A percentile compares a stretch with the other conserved stretches of the same genome.
Conservation (phyloP, 2,797 vertebrate genomes). For the Rhinatrema bivittatum region DNA sequence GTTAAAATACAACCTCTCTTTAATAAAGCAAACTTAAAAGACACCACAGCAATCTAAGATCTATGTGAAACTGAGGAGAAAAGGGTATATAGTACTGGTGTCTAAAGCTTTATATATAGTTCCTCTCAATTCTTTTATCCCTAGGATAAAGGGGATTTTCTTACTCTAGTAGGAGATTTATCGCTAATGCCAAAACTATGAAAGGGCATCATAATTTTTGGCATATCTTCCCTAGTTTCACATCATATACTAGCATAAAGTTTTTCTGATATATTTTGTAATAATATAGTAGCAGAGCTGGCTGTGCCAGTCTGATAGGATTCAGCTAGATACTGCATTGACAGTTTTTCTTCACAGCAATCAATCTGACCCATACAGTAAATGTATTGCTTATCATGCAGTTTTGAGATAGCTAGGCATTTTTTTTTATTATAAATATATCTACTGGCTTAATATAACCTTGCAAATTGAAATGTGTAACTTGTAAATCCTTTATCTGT, state of each 20-base stretch:
- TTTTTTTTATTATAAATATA: too few species aligned
- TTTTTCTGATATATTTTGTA: slow-evolving; percentile 28
- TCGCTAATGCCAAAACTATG: slow-evolving; percentile 26
- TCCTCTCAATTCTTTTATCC: slow-evolving; percentile 6
- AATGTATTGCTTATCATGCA: too few species aligned
- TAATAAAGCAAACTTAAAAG: slow-evolving; percentile 26
- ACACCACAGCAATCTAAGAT: slow-evolving; percentile 2
- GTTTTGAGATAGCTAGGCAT: too few species aligned
- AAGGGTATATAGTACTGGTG: slow-evolving; percentile 10
- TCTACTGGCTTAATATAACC: too few species aligned
- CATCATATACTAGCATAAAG: slow-evolving; percentile 29
- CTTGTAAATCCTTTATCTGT: too few species aligned
- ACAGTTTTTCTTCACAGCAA: slow-evolving; percentile 20
- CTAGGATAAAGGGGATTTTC: slow-evolving; percentile 22
- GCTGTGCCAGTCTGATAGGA: slow-evolving; percentile 4
- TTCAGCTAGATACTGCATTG: slow-evolving; percentile 4
- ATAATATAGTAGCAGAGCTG: slow-evolving; percentile 20
- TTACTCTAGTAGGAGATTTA: slow-evolving; percentile 33
- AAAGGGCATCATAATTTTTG: slow-evolving; percentile 34
- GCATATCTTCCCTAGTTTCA: slow-evolving; percentile 11
- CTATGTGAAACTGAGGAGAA: slow-evolving; percentile 19
- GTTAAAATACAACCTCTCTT: slow-evolving; percentile 17
- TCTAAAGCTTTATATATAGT: slow-evolving; percentile 1
- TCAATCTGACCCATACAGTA: too few species aligned
- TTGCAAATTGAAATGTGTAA: too few species aligned